Conservation (phyloP, 2,113 vertebrate species). For the Columba livia region DNA sequence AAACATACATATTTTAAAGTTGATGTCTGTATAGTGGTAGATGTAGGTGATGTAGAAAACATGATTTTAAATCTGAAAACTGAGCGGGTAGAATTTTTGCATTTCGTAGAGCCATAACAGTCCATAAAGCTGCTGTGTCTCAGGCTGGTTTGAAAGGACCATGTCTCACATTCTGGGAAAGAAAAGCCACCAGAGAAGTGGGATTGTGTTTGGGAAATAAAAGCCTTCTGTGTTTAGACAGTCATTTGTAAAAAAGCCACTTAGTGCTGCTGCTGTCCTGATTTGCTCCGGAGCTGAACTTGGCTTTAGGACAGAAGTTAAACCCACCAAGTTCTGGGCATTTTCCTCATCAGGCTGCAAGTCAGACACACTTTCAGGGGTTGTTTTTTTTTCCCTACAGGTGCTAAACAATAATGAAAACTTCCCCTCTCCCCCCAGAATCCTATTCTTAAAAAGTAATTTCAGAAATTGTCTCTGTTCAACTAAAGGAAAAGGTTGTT, state of each 20-base stretch:
- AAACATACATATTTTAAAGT: background rate
- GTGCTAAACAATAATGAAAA: background rate
- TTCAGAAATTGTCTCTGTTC: background rate
- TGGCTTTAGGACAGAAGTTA: background rate
- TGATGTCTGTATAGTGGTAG: background rate
- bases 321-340: background rate
- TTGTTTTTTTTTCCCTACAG: background rate
- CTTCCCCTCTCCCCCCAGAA: accelerated
- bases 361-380: background rate
- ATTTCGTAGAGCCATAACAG: background rate
- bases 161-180: background rate
- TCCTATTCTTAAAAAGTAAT: background rate
- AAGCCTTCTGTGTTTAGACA: background rate
- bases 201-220: background rate
- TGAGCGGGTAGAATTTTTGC: background rate
- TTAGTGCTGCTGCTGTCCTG: background rate
- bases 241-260: background rate
- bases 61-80: background rate
- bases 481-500: background rate
- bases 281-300: background rate
- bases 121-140: background rate
- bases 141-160: background rate
- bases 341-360: background rate
- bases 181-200: background rate
- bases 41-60: background rate